Percentiles rank a stretch among this genome's conserved stretches.
These are phyloP conservation scores for Monopis laevigella DNA, from an alignment of 2,888 invertebrate genomes.

Conservation along the genomic window DNA sequence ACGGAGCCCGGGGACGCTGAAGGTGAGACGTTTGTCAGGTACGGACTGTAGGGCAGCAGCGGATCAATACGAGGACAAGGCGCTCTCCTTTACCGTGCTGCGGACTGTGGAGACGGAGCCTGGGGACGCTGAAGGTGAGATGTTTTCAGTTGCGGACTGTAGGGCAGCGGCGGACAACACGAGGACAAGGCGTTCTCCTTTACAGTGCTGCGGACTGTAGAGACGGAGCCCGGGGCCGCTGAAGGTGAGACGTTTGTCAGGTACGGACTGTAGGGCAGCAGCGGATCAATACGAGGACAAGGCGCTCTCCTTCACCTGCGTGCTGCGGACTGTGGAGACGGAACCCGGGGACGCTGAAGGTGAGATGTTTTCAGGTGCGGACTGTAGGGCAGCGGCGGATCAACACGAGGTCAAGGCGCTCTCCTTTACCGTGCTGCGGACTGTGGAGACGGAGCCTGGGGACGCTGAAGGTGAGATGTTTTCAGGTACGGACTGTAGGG, in stretches of 20 bases:
- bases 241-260: too few species aligned
- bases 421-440: conserved; percentile 36
- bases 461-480: too few species aligned
- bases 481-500: too few species aligned
- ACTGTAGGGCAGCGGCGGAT: conserved; percentile 39
- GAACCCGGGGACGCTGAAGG: not conserved
- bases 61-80: conserved; percentile 37
- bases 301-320: conserved; percentile 43
- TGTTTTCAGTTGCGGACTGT: too few species aligned
- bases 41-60: too few species aligned
- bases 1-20: too few species aligned
- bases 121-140: too few species aligned
- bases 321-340: conserved; percentile 21
- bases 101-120: conserved; percentile 27
- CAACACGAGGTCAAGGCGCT: conserved; percentile 40
- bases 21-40: too few species aligned
- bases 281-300: conserved; percentile 36
- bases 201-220: conserved; percentile 31
- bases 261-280: too few species aligned
- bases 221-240: conserved; percentile 12
- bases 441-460: conserved; percentile 24
- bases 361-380: too few species aligned
- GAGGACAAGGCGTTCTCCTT: conserved; percentile 43
- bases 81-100: conserved; percentile 39
- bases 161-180: conserved; percentile 29